A percentile compares a stretch with the other conserved stretches of the same genome.
Evolutionary conservation across 2,888 invertebrate species (phyloP).

Genomic region (Pseudococcus longispinus): DNA sequence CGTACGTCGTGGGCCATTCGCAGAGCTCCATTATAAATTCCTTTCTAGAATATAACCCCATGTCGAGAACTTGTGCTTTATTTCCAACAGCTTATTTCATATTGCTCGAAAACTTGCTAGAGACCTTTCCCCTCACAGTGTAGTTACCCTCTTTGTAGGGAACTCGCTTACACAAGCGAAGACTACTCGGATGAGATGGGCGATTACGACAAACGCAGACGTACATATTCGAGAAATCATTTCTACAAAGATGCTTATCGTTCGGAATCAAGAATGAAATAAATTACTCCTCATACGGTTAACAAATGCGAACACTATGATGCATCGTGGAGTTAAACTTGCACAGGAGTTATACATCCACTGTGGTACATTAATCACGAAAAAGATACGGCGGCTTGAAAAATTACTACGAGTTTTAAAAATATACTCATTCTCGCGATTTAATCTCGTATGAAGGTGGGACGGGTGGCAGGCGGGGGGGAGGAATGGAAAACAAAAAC

Average conservation of each 20-base stretch:
- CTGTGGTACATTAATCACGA: neutral
- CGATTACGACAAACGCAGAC: neutral
- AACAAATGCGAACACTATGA: slow-evolving; percentile 7
- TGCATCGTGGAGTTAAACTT: neutral
- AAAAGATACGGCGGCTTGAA: neutral
- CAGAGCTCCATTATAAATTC: neutral
- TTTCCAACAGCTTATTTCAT: neutral
- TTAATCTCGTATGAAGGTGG: neutral
- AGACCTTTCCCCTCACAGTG: neutral
- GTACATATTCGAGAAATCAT: neutral
- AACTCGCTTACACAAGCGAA: neutral
- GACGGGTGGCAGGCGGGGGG: neutral
- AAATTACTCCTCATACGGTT: slow-evolving; percentile 4
- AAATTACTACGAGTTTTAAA: neutral
- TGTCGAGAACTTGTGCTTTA: neutral
- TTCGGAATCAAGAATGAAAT: neutral
- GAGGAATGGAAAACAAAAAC: neutral
- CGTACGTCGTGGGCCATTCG: neutral
- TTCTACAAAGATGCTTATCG: slow-evolving; percentile 1
- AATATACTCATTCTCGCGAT: neutral
- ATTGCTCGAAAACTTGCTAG: neutral
- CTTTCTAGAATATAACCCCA: neutral
- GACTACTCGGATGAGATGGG: neutral
- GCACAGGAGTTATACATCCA: neutral
- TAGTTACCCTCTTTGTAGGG: neutral